phyloP scores from a whole-genome alignment of 1,140 invertebrate genomes.

The Panonychus citri region DNA sequence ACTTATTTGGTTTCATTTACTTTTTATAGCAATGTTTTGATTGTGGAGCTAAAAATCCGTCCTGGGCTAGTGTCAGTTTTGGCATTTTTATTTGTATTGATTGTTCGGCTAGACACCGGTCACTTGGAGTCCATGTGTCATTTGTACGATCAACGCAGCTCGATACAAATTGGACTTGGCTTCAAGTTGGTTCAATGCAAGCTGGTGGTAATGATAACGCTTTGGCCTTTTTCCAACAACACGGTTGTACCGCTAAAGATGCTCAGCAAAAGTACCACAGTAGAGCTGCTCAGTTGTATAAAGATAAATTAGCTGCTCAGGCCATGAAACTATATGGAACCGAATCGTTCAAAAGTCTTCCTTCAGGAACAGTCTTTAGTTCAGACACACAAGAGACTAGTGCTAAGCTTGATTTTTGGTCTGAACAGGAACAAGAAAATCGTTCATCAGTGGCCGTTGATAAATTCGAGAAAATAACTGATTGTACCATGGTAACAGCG shows the following conservation, averaged over 20 bases:
- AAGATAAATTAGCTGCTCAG: slow-evolving; percentile 63
- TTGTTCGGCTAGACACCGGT: too few relatives aligned
- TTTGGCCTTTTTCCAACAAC: slow-evolving; percentile 69
- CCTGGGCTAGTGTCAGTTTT: too few relatives aligned
- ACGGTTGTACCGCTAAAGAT: slow-evolving; percentile 72
- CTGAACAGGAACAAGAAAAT: neutral
- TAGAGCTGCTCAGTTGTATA: slow-evolving; percentile 71
- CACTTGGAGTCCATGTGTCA: slow-evolving; percentile 81
- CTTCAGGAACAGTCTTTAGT: too few relatives aligned
- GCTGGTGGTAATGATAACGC: slow-evolving; percentile 94
- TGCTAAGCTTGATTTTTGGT: neutral
- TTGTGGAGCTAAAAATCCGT: slow-evolving; percentile 79
- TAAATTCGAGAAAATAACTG: too few relatives aligned
- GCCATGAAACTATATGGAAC: slow-evolving; percentile 68
- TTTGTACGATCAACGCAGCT: slow-evolving; percentile 91
- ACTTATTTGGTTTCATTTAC: slow-evolving; percentile 94
- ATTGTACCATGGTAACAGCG: too few relatives aligned
- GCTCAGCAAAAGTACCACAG: slow-evolving; percentile 95
- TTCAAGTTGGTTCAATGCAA: slow-evolving; percentile 62
- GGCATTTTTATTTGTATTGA: too few relatives aligned
- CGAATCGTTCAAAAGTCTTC: slow-evolving; percentile 35
- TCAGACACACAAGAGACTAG: neutral
- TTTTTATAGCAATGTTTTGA: slow-evolving; percentile 99
- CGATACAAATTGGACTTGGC: too few relatives aligned
- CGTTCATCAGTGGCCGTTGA: neutral